Base-by-base conservation (phyloP, 1,140 invertebrate species). In the Uloborus diversus region DNA sequence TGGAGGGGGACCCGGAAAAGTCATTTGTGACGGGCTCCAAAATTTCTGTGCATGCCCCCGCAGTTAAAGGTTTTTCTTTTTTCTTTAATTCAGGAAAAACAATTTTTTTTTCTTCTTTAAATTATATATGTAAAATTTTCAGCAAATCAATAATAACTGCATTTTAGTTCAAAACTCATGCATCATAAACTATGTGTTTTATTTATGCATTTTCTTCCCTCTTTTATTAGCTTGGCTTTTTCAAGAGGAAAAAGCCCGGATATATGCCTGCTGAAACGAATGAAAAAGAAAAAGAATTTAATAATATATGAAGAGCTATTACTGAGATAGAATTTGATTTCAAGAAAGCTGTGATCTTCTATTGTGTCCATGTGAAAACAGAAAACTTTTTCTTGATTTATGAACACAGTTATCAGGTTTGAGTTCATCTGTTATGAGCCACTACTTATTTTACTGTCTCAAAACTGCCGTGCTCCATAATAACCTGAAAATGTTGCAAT, bases 161-260 rank as follows among this genome's bases (percentile, higher is more conserved):
- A 30, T 13, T 28, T 1, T 1, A 33, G 25, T 13, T 17, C 37
- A 13, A 42, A 42, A 13, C 17, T 42, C 17, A 42, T 17, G 1
- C 9, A 13, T 42, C 37, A 42, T 1, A 13, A 1, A 42, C 17
- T 42, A 17, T 42, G 9, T 42, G 2, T 17, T 42, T 9, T 42
- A 17, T 2, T 42, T 9, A n/a, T n/a, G n/a, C n/a, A n/a, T n/a
- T n/a, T n/a, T n/a, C n/a, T n/a, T n/a, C n/a, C 20, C 23, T 4
- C 49, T 42, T 42, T 42, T 83, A 80, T 7, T 57, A 85, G 87
- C 88, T 93, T 32, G 95, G 95, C 53, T 97, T 97, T 89, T 97
- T 97, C 88, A 95, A 95, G 85, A 85, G 93, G 68, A 90, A 92
- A 86, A 85, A 86, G 73, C 89, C 78, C 23, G 82, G 78, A 7